Conservation (phyloP, 2,888 invertebrate species). For the Cataglyphis cursor region DNA sequence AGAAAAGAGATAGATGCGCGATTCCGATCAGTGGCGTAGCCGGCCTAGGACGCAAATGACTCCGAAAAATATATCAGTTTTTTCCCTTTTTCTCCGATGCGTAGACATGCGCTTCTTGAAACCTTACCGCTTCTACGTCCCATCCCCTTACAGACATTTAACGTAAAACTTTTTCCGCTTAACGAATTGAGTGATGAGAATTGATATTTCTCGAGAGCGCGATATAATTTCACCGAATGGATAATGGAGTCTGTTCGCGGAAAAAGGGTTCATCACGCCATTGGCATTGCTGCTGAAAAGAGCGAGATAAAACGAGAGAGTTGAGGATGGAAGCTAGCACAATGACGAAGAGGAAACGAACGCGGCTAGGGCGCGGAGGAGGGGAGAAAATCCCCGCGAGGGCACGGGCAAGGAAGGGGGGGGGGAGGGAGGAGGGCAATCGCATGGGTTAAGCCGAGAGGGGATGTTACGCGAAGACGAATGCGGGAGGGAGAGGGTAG, state of each 20-base stretch:
- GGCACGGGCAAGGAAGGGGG: conserved; percentile 31
- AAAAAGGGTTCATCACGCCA: conserved; percentile 63
- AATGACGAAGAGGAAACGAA: conserved; percentile 60
- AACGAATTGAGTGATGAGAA: neutral
- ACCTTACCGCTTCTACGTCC: neutral
- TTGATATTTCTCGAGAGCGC: neutral
- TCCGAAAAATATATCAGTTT: neutral
- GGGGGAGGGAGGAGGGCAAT: conserved; percentile 33
- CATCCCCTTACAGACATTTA: neutral
- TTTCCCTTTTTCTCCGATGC: neutral
- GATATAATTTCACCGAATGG: neutral
- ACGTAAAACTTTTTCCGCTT: neutral
- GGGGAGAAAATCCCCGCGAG: conserved; percentile 66
- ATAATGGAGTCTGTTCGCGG: neutral
- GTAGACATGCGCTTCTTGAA: neutral
- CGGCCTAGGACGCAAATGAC: neutral
- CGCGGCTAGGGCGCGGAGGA: conserved; percentile 51
- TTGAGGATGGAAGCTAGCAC: conserved; percentile 70
- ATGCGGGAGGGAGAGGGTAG: conserved; percentile 54
- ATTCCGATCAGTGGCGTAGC: conserved; percentile 70
- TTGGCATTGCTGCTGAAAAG: conserved; percentile 66
- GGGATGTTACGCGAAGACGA: conserved; percentile 59
- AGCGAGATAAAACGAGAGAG: conserved; percentile 67
- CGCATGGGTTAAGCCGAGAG: conserved; percentile 70
- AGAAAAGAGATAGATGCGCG: conserved; percentile 69